A percentile compares a stretch with the other conserved stretches of the same genome.
These are phyloP conservation scores for Zaprionus taronus DNA, from an alignment of 1,140 invertebrate species.

Conservation along the genomic window DNA sequence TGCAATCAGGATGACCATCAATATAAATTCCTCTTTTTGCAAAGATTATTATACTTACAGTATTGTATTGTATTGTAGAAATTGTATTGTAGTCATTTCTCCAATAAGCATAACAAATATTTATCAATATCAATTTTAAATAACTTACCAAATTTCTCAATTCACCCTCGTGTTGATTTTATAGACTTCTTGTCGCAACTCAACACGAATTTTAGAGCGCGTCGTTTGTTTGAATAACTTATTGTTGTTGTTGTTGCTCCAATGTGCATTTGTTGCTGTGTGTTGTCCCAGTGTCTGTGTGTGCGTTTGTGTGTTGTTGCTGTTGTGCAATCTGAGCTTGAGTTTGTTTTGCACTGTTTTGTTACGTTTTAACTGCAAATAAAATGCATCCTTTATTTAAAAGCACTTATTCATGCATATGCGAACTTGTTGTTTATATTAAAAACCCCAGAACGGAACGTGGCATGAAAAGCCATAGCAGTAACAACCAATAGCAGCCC, in stretches of 20 bases:
- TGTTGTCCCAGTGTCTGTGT: neutral
- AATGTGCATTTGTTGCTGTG: neutral
- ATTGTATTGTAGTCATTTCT: no score
- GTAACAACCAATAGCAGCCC: neutral
- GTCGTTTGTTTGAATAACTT: slow-evolving; percentile 69
- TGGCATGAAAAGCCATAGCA: slow-evolving; percentile 5
- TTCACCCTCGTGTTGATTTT: slow-evolving; percentile 65
- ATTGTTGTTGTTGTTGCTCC: slow-evolving; percentile 45
- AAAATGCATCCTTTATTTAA: slow-evolving; percentile 69
- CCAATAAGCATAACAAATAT: neutral
- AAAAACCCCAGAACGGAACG: slow-evolving; percentile 42
- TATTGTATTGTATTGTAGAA: no score
- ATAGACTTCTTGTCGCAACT: slow-evolving; percentile 64
- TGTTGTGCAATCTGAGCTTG: slow-evolving; percentile 69
- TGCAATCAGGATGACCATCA: neutral
- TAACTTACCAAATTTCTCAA: slow-evolving; percentile 25
- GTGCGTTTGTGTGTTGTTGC: slow-evolving; percentile 3
- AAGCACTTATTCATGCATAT: slow-evolving; percentile 69
- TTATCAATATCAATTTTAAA: neutral
- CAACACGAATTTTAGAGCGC: slow-evolving; percentile 61
- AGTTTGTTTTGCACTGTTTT: slow-evolving; percentile 69
- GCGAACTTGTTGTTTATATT: slow-evolving; percentile 66
- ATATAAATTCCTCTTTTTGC: no score
- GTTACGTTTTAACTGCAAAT: slow-evolving; percentile 51
- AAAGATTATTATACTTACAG: no score